Base-by-base conservation (phyloP, 1,140 invertebrate genomes). In the Ganaspis sp. region DNA sequence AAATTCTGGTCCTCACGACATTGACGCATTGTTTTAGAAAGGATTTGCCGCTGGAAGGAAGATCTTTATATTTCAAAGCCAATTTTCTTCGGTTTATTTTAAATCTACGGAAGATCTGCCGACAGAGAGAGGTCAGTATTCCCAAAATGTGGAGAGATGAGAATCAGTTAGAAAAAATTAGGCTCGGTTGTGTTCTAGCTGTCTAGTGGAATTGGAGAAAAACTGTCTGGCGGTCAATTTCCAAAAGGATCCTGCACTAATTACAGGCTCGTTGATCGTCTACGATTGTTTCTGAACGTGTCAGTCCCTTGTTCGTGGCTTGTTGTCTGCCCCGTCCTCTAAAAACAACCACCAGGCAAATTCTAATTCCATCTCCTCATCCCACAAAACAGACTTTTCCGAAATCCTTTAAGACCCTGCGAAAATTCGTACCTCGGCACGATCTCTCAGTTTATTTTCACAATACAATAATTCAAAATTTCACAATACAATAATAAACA, bases 301-400 rank as follows among this genome's bases (percentile, higher is more conserved):
- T 87, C 83, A 87, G 86, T 70, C 83, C 78, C 87, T 87, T 87
- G 87, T 89, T 88, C 87, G 85, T 81, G 87, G 85, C 79, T 86
- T 89, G 86, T 88, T 84, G 86, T 87, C 86, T 80, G 74, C 69
- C 58, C 79, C 73, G 58, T 77, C 71, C 72, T 77, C 54, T 74
- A 12, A 64, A n/a, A 64, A 64, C 58, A 64, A 26, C 23, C 58
- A 34, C 26, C 26, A 58, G 53, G 8, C 53, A 58, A 58, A 58
- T 49, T 42, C 38, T 75, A 71, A 72, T 71, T 74, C 75, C 73
- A 34, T 26, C 54, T 17, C 34, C 58, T 37, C 53, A 75, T 79
- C 72, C 26, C 69, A 0, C 38, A 70, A 45, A 73, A 23, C 38
- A 19, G 53, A 45, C 73, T 21, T 70, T 29, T 21, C 54, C 12